phyloP scores from a whole-genome alignment of 2,113 vertebrate genomes.

The Xenopus tropicalis region UCB_Xtro_10.0 CM004450.2:26142501-26143000 shows the following conservation, averaged over 20 bases:
- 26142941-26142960: no score
- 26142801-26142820: neutral
- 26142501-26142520: no score
- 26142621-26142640: conserved; percentile 38
- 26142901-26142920: conserved; percentile 11
- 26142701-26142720: neutral
- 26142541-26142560: no score
- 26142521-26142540: no score
- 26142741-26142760: neutral
- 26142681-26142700: conserved; percentile 10
- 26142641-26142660: conserved; percentile 15
- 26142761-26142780: neutral
- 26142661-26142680: conserved; percentile 22
- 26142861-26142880: conserved; percentile 27
- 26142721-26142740: neutral
- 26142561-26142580: no score
- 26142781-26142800: conserved; percentile 2
- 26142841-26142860: conserved; percentile 39
- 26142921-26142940: neutral
- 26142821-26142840: conserved; percentile 35
- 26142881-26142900: conserved; percentile 12
- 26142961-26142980: no score
- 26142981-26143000: no score
- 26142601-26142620: neutral
- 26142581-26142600: neutral